phyloP scores from a whole-genome alignment of 2,888 invertebrate genomes.

The Dyspetes luteomarginatus region DNA sequence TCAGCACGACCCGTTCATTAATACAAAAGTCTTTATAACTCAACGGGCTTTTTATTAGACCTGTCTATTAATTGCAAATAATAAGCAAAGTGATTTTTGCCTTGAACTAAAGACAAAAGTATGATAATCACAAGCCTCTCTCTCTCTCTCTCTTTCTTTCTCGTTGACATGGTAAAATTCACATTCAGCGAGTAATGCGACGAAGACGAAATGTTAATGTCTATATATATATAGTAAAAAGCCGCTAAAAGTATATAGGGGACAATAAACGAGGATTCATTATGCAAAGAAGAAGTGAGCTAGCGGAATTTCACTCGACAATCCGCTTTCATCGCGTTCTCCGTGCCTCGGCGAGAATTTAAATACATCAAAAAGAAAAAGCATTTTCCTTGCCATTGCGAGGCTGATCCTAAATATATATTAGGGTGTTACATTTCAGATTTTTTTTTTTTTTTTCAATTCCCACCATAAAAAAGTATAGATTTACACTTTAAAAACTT shows the following conservation, averaged over 20 bases:
- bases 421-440: not conserved
- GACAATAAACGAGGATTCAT: slow-evolving; percentile 57
- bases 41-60: no score
- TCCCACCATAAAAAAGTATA: no score
- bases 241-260: slow-evolving; percentile 17
- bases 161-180: slow-evolving; percentile 8
- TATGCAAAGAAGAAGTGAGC: slow-evolving; percentile 50
- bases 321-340: slow-evolving; percentile 52
- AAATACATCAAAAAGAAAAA: slow-evolving; percentile 53
- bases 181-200: not conserved
- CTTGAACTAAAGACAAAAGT: not conserved
- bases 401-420: not conserved
- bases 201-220: not conserved
- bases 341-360: slow-evolving; percentile 52
- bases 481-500: no score
- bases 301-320: slow-evolving; percentile 52
- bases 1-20: no score
- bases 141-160: no score
- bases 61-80: not conserved
- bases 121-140: not conserved
- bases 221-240: not conserved
- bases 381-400: slow-evolving; percentile 27
- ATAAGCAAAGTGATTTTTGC: not conserved
- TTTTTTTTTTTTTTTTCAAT: no score
- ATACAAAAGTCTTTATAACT: not conserved